Conservation (phyloP, 1,140 invertebrate genomes). For the Drosophila sulfurigaster region DNA sequence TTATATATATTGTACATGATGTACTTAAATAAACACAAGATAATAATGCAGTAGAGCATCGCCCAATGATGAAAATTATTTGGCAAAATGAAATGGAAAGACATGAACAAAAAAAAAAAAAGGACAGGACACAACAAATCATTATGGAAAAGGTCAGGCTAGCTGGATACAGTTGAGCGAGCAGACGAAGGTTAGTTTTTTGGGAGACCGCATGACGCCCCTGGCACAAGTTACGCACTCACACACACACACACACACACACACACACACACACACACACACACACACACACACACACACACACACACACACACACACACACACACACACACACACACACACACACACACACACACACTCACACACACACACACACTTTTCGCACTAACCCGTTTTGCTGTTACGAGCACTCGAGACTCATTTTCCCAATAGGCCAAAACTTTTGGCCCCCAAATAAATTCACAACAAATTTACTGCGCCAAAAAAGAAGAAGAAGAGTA, state of each 20-base stretch:
- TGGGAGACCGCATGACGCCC: conserved; percentile 40
- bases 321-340: too few species aligned
- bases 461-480: conserved; percentile 50
- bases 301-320: not conserved
- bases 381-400: conserved; percentile 39
- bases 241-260: not conserved
- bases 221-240: conserved; percentile 32
- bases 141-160: conserved; percentile 42
- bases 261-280: not conserved
- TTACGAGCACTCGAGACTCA: not conserved
- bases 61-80: conserved; percentile 32
- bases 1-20: conserved; percentile 5
- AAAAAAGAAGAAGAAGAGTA: conserved; percentile 4
- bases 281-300: not conserved
- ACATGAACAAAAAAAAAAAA: conserved; percentile 9
- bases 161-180: conserved; percentile 24
- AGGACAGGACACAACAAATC: conserved; percentile 30
- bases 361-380: not conserved
- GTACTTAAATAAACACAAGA: conserved; percentile 24
- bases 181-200: conserved; percentile 40
- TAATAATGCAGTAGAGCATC: conserved; percentile 36
- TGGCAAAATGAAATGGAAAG: conserved; percentile 24
- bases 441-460: conserved; percentile 60
- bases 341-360: not conserved
- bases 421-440: conserved; percentile 54